Evolutionary conservation across 2,113 vertebrate genomes (phyloP).

Genomic region (Lagopus muta): DNA sequence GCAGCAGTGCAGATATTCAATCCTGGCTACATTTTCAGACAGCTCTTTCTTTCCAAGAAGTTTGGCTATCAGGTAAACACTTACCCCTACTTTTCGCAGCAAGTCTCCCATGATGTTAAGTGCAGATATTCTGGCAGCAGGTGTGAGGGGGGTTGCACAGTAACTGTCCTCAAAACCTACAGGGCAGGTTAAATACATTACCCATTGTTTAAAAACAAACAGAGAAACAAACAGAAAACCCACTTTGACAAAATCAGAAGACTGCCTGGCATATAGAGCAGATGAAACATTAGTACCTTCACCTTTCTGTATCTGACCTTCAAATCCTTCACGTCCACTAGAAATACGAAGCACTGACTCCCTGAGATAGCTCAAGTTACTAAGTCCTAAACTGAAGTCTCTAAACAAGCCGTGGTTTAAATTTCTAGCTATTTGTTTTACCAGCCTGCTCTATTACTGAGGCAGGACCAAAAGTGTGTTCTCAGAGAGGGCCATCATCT

Average conservation of each 20-base stretch:
- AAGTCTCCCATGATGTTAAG: constrained; percentile 97
- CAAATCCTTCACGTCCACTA: background rate
- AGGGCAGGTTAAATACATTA: background rate
- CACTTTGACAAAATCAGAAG: background rate
- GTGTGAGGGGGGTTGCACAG: constrained; percentile 89
- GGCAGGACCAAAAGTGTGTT: background rate
- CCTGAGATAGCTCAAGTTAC: background rate
- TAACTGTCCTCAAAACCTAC: constrained; percentile 83
- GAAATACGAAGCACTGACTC: background rate
- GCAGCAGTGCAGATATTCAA: background rate
- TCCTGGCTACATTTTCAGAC: background rate
- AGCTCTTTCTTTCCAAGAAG: background rate
- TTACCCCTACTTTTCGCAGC: constrained; percentile 95
- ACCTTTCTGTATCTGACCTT: background rate
- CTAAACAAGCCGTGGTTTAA: background rate
- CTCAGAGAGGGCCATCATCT: background rate
- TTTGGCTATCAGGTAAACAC: background rate
- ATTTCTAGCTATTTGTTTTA: background rate
- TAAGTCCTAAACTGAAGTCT: background rate
- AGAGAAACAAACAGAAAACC: background rate
- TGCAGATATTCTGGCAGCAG: constrained; percentile 95
- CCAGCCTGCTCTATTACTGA: background rate
- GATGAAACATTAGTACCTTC: background rate
- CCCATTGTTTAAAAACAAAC: background rate
- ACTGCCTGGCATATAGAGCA: background rate